These are phyloP conservation scores for Antheraea yamamai DNA, from an alignment of 2,888 invertebrate species.

Conservation along the genomic window DNA sequence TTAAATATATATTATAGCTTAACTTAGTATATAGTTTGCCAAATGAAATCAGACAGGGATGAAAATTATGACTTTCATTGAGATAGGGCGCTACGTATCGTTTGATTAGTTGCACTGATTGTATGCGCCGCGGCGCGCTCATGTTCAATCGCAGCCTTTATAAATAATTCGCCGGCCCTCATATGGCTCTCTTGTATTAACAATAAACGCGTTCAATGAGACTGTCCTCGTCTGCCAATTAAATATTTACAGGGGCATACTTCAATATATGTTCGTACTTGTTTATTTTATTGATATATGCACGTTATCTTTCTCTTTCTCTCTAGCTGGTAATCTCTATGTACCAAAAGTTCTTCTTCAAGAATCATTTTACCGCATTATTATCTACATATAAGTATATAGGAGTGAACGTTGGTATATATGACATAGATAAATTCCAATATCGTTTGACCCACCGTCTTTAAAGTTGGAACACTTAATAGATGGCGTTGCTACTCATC, in stretches of 20 bases:
- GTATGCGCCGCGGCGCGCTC: conserved; percentile 57
- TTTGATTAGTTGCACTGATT: conserved; percentile 44
- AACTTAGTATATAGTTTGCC: not conserved
- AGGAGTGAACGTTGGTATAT: too few relatives aligned
- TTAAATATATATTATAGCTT: not conserved
- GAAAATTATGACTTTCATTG: not conserved
- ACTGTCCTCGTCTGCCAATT: conserved; percentile 64
- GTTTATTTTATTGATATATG: not conserved
- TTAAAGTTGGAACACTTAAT: too few relatives aligned
- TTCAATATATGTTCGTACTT: conserved; percentile 22
- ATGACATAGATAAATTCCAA: too few relatives aligned
- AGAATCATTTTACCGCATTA: not conserved
- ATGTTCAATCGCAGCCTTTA: conserved; percentile 63
- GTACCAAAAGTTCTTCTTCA: not conserved
- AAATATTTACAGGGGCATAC: conserved; percentile 50
- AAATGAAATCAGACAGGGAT: not conserved
- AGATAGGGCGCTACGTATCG: conserved; percentile 7
- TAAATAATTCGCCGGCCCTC: conserved; percentile 65
- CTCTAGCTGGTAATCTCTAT: not conserved
- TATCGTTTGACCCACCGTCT: too few relatives aligned
- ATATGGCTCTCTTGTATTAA: conserved; percentile 64
- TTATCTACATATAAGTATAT: too few relatives aligned
- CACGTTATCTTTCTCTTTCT: not conserved
- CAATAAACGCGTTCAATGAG: conserved; percentile 67
- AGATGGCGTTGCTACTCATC: too few relatives aligned